Base-by-base conservation (phyloP, 1,140 invertebrate genomes). In the Drosophila burlai region DNA sequence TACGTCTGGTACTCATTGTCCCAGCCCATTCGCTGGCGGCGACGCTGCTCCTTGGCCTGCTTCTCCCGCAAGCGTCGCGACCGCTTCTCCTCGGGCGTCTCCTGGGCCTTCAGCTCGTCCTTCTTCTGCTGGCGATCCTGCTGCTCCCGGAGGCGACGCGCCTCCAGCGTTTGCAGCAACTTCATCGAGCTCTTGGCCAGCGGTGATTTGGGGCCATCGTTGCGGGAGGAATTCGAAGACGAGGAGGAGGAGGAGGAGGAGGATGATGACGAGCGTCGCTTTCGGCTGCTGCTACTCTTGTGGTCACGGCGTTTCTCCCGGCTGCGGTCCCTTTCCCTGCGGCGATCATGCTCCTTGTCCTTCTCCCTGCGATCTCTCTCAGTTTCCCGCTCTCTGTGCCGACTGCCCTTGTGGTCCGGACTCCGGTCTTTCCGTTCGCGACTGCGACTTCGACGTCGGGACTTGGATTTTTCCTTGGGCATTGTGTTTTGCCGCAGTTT, bases 71-170 rank as follows among this genome's bases (percentile, higher is more conserved):
- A 93, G 55, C 98, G 94, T 45, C 99, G 94, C 15, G 97, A 94
- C 63, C 98, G 95, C 92, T 99, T 99, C 90, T 99, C 98, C 93
- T 99, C 98, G 2, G 98, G 97, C 2, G 98, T 99, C 94, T 99
- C 99, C 47, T 96, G 96, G 1, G 97, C 95, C 94, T 99, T 99
- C 80, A 97, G 91, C 40, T 96, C 65, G 79, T 98, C 97, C 84
- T 99, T 99, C 77, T 96, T 94, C 9, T 95, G 95, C 68, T 95
- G 95, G 38, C 94, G 95, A 55, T 97, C 96, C 29, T 96, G 95
- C 16, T 95, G 92, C 60, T 95, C 93, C 59, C 95, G 94, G 13
- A 95, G 71, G 18, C 97, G 93, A 82, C 97, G 96, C 16, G 96
- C 95, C 61, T 97, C 95, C 11, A 98, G 86, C 68, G 96, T 95